Conservation (phyloP, 1,140 invertebrate genomes). For the Drosophila orena region DNA sequence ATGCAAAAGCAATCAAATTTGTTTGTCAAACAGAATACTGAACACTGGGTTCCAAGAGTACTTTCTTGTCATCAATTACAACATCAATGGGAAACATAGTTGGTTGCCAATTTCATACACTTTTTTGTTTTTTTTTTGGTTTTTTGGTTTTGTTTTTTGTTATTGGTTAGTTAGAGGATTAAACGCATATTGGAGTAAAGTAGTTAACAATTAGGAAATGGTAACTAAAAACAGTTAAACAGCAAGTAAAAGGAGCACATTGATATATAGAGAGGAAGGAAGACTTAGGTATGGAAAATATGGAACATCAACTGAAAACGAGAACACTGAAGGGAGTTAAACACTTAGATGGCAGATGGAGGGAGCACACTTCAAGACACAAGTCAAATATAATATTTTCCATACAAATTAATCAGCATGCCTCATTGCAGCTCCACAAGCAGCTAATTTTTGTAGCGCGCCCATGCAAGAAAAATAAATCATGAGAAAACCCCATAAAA, state of each 20-base stretch:
- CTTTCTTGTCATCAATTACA: constrained; percentile 66
- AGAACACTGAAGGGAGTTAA: constrained; percentile 33
- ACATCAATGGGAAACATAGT: constrained; percentile 65
- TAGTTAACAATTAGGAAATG: constrained; percentile 63
- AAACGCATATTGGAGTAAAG: constrained; percentile 67
- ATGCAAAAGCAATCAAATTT: constrained; percentile 79
- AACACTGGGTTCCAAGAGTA: constrained; percentile 18
- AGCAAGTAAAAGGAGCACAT: constrained; percentile 39
- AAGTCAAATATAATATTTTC: constrained; percentile 25
- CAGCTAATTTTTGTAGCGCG: constrained; percentile 20
- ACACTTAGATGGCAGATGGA: constrained; percentile 27
- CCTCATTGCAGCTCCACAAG: constrained; percentile 31
- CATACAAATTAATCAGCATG: constrained; percentile 36
- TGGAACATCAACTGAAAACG: constrained; percentile 41
- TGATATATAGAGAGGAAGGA: constrained; percentile 24
- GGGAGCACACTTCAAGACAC: constrained; percentile 62
- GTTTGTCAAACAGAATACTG: constrained; percentile 47
- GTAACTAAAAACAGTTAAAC: constrained; percentile 48
- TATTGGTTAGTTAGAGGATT: constrained; percentile 37
- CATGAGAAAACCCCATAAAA: background rate
- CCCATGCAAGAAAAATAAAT: constrained; percentile 7
- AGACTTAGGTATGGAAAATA: constrained; percentile 23
- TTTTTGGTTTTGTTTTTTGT: constrained; percentile 4
- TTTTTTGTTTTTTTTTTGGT: constrained; percentile 10
- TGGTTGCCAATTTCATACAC: constrained; percentile 48